Base-by-base conservation (phyloP, 2,888 invertebrate species). In the Drosophila diplacantha region DNA sequence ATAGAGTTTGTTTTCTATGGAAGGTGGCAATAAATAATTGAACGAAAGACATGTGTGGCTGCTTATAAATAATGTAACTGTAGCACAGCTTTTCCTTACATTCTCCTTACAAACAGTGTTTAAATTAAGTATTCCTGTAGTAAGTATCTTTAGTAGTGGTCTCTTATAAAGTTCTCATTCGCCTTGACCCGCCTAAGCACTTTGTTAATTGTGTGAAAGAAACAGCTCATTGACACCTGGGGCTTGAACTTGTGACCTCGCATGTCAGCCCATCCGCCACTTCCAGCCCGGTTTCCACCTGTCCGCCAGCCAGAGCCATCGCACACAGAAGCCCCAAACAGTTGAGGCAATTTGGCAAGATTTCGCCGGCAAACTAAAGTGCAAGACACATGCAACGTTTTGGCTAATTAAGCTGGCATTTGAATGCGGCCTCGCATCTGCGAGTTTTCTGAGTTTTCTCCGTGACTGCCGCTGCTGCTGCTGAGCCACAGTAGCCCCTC, bases 381-480 rank as follows among this genome's bases (percentile, higher is more conserved):
- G 77, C 76, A 74, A 76, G 79, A 71, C 71, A 80, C 78, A 78
- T 78, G 78, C 78, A 81, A 81, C 74, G 80, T 62, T 61, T 61
- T 62, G 71, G 71, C 77, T 78, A 81, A 78, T 81, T 78, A 81
- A 71, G 77, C 79, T 56, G 77, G 49, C 75, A 68, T 81, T 74
- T 64, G 79, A 63, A 68, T 71, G 56, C 41, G 29, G 58, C 34
- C 43, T 57, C 49, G 49, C 22, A 55, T 56, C 56, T 26, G 49
- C 32, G 49, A 12, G 8, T 54, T 54, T 35, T 52, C 44, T 29
- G 37, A 26, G 22, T 47, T 39, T 39, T 43, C 34, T 52, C 60
- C 44, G 50, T 20, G 29, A 5, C 46, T 34, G 16, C 12, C 29
- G 44, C 29, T 38, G 34, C 44, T 38, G 77, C 53, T 71, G 67